Base-by-base conservation (phyloP, 2,797 vertebrate species). In the Kryptopterus vitreolus region DNA sequence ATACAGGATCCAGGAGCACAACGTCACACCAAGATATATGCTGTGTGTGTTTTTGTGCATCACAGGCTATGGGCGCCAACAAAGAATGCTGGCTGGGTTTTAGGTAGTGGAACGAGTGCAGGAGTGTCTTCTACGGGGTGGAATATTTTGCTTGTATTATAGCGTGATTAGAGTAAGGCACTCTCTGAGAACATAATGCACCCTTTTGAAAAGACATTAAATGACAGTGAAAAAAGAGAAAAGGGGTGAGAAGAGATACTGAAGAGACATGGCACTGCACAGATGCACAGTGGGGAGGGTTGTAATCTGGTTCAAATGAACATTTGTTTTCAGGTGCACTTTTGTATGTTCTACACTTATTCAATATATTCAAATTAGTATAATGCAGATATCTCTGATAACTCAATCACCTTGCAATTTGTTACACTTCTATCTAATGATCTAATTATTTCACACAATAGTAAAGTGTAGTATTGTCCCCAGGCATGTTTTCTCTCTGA, bases 151-250 rank as follows among this genome's bases (percentile, higher is more conserved):
- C 22, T 35, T 72, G 65, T 12, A 68, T 76, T 24, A 84, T 71
- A 58, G 66, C 26, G 35, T 50, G 77, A 82, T 82, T 76, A 81
- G 63, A 18, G 63, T 43, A 53, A 81, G 66, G 6, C 24, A 52
- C 43, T 69, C 48, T 71, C 16, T 12, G 29, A 33, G 74, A 75
- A 69, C 52, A 73, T 83, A 74, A 78, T 71, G 78, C 48, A 74
- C n/a, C 74, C 35, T 57, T 78, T 43, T 68, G 48, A 86, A 85
- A 31, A 71, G 63, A 77, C 76, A 87, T 63, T 38, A 22, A 72
- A 22, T 58, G 76, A 35, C 24, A 26, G 63, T 57, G 38, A 58
- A 10, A 38, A n/a, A 22, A 75, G 20, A 31, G 61, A 81, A 48
- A 78, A 16, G 78, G 65, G 72, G 65, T 61, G n/a, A 38, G 22